Evolutionary conservation across 1,140 invertebrate species (phyloP).

Genomic region (Drosophila pachea): DNA sequence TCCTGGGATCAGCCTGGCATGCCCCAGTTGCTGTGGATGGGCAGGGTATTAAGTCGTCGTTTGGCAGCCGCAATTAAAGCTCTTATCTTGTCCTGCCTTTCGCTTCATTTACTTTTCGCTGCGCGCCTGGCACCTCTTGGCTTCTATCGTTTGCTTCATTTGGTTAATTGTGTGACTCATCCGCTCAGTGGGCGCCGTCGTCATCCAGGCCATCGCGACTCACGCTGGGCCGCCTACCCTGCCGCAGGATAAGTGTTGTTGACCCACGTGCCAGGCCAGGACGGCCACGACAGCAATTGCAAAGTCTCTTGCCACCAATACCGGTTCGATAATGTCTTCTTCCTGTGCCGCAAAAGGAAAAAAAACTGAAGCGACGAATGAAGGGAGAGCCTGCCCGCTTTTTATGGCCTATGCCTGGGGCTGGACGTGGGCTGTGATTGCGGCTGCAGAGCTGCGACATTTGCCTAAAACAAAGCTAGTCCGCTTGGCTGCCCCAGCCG

Average conservation of each 20-base stretch:
- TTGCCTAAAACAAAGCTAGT: conserved; percentile 54
- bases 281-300: neutral
- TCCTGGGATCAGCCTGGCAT: too few relatives aligned
- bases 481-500: neutral
- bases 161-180: conserved; percentile 74
- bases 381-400: neutral
- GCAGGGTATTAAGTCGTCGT: neutral
- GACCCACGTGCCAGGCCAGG: conserved; percentile 58
- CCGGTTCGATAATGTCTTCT: conserved; percentile 2
- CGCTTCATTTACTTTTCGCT: conserved; percentile 35
- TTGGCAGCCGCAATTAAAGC: neutral
- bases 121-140: conserved; percentile 5
- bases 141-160: conserved; percentile 66
- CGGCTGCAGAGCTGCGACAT: conserved; percentile 29
- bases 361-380: neutral
- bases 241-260: conserved; percentile 59
- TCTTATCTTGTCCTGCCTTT: conserved; percentile 22
- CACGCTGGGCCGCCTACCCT: too few relatives aligned
- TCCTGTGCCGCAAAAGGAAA: neutral
- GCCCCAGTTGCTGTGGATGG: neutral
- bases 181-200: conserved; percentile 24
- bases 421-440: conserved; percentile 1
- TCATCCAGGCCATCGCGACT: conserved; percentile 37
- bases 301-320: conserved; percentile 11
- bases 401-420: conserved; percentile 3